Percentiles rank a stretch among this genome's conserved stretches.
These are phyloP conservation scores for Hyla sarda DNA, from an alignment of 2,113 vertebrate genomes.

Conservation along the genomic window DNA sequence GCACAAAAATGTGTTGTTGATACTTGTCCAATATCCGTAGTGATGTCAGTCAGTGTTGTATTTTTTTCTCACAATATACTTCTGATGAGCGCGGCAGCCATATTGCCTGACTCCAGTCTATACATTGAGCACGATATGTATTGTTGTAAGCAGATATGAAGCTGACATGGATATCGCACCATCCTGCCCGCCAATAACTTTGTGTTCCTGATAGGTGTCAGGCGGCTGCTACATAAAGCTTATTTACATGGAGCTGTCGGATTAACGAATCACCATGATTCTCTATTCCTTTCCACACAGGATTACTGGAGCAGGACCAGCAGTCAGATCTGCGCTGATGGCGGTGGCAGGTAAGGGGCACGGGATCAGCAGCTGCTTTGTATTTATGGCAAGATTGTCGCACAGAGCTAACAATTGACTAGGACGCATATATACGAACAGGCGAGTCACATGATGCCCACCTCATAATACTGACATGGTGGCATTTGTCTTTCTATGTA, in stretches of 20 bases:
- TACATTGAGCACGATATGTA: background rate
- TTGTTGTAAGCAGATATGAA: background rate
- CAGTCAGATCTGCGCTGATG: background rate
- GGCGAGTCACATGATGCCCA: too few relatives aligned
- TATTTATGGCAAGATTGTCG: too few relatives aligned
- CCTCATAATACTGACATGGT: too few relatives aligned
- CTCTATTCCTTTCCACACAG: background rate
- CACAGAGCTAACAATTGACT: too few relatives aligned
- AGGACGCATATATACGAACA: too few relatives aligned
- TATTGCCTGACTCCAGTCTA: background rate
- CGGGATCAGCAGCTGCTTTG: too few relatives aligned
- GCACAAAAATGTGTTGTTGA: too few relatives aligned
- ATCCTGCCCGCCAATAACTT: background rate
- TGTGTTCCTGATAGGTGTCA: slow-evolving; percentile 10
- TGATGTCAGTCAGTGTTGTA: too few relatives aligned
- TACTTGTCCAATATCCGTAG: too few relatives aligned
- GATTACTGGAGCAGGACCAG: slow-evolving; percentile 20
- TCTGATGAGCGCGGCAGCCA: too few relatives aligned
- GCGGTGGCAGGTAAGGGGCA: background rate
- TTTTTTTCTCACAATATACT: too few relatives aligned
- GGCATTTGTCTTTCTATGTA: too few relatives aligned
- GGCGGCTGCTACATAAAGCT: background rate
- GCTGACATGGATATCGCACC: background rate
- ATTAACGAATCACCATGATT: background rate
- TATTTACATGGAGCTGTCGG: background rate